Conservation (phyloP, 2,113 vertebrate species). For the Odocoileus hemionus region DNA sequence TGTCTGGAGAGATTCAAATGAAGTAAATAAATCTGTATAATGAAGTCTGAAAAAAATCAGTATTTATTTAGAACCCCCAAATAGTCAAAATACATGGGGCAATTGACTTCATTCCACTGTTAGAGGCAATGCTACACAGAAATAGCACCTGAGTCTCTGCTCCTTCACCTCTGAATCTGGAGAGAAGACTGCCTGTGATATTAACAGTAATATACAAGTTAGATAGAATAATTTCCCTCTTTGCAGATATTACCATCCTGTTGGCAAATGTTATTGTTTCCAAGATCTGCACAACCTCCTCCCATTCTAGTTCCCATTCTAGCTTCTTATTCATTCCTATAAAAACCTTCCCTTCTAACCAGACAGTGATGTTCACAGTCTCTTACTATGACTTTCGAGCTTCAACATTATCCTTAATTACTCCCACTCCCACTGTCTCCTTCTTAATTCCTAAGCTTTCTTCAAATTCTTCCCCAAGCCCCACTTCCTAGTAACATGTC, state of each 20-base stretch:
- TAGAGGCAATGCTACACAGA: not conserved
- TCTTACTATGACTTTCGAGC: not conserved
- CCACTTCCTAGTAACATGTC: not conserved
- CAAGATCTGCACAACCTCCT: not conserved
- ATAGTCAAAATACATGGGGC: rapidly evolving
- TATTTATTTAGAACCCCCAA: not conserved
- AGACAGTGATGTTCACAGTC: not conserved
- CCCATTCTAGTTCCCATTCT: not conserved
- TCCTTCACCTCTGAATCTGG: no score
- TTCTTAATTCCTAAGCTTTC: not conserved
- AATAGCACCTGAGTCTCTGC: not conserved
- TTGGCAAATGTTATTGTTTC: not conserved
- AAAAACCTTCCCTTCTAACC: not conserved
- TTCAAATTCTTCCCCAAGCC: not conserved
- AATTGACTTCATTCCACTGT: not conserved
- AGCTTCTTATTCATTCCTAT: not conserved
- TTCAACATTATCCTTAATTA: not conserved
- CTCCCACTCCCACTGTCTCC: rapidly evolving
- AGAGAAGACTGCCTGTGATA: not conserved
- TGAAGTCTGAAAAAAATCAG: not conserved
- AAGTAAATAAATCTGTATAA: not conserved
- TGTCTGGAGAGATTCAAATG: not conserved
- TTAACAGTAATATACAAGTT: no score
- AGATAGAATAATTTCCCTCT: not conserved
- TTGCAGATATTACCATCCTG: not conserved